Evolutionary conservation across 2,797 vertebrate species (phyloP).

Genomic region (Molossus molossus): DNA sequence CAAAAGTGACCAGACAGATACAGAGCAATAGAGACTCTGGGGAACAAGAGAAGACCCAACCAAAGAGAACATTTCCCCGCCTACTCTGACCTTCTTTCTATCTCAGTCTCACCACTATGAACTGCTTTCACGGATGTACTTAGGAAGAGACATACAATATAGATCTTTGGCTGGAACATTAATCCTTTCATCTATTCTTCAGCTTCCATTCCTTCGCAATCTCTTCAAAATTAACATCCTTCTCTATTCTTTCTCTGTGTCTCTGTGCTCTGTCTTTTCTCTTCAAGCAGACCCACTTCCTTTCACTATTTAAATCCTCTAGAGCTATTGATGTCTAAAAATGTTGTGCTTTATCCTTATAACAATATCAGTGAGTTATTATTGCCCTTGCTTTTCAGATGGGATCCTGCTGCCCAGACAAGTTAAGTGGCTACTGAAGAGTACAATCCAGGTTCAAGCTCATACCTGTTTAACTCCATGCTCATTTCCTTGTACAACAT

Average conservation of each 20-base stretch:
- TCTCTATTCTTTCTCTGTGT: background rate
- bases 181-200: background rate
- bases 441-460: background rate
- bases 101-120: background rate
- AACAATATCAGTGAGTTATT: background rate
- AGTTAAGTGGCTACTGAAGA: background rate
- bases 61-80: background rate
- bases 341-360: background rate
- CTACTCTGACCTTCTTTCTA: background rate
- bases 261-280: background rate
- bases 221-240: background rate
- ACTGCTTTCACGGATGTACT: background rate
- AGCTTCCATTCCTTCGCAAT: background rate
- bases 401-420: background rate
- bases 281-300: background rate
- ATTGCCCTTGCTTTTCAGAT: background rate
- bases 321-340: background rate
- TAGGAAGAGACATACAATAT: background rate
- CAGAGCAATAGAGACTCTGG: background rate
- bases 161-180: background rate
- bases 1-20: background rate
- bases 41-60: background rate
- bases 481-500: background rate
- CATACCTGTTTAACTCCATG: background rate
- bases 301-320: background rate